Evolutionary conservation across 2,888 invertebrate genomes (phyloP).

Genomic region (Chirona hameri): DNA sequence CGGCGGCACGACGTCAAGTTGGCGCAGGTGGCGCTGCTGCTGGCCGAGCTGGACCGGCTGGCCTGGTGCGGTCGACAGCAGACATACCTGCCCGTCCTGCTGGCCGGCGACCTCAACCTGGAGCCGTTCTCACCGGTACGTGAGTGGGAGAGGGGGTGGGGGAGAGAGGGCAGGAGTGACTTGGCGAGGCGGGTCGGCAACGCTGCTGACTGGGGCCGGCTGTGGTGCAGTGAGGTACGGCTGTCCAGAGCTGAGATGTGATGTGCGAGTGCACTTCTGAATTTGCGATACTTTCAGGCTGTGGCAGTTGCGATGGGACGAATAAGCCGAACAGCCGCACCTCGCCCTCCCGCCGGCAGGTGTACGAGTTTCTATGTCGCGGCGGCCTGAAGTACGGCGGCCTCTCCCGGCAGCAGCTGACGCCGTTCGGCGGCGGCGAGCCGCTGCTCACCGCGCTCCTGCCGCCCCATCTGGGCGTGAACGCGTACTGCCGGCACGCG

Average conservation of each 20-base stretch:
- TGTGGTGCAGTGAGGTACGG: not conserved
- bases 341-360: not conserved
- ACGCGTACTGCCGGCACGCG: not conserved
- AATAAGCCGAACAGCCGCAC: not conserved
- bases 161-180: too few relatives aligned
- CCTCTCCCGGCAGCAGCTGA: not conserved
- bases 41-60: conserved; percentile 79
- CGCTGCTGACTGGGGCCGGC: not conserved
- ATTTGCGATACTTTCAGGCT: too few relatives aligned
- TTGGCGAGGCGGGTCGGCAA: too few relatives aligned
- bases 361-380: not conserved
- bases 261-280: too few relatives aligned
- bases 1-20: conserved; percentile 81
- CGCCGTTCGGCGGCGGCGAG: conserved; percentile 1
- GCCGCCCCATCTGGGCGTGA: conserved; percentile 6
- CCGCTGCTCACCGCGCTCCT: not conserved
- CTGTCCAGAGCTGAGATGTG: too few relatives aligned
- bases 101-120: conserved; percentile 88
- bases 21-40: conserved; percentile 76
- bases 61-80: conserved; percentile 54
- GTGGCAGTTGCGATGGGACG: too few relatives aligned
- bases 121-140: conserved; percentile 34
- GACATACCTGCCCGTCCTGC: conserved; percentile 68
- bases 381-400: conserved; percentile 23
- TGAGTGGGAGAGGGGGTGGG: not conserved